Evolutionary conservation across 1,140 invertebrate genomes (phyloP).

Genomic region (Amphibalanus amphitrite): DNA sequence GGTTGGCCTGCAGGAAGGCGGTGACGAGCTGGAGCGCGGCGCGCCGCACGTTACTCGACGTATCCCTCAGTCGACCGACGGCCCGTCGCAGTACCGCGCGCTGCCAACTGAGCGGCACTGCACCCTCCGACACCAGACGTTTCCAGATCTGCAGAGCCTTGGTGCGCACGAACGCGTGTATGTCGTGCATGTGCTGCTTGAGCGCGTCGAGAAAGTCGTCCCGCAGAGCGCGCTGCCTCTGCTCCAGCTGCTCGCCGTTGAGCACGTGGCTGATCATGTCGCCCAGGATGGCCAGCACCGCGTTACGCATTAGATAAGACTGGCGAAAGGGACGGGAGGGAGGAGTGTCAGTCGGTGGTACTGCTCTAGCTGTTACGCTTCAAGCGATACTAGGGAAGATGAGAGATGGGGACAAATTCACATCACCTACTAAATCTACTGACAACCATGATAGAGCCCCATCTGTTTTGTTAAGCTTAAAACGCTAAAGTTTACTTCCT

Average conservation of each 20-base stretch:
- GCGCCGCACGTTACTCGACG: conserved; percentile 55
- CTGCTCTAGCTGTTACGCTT: conserved; percentile 18
- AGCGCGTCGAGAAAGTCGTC: conserved; percentile 53
- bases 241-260: conserved; percentile 44
- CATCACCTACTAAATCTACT: not conserved
- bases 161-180: conserved; percentile 61
- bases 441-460: no score
- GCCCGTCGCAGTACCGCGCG: conserved; percentile 41
- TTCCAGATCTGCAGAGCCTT: conserved; percentile 61
- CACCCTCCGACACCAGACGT: conserved; percentile 46
- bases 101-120: conserved; percentile 47
- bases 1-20: conserved; percentile 55
- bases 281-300: conserved; percentile 56
- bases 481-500: no score
- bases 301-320: conserved; percentile 61
- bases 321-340: conserved; percentile 24
- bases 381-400: conserved; percentile 7
- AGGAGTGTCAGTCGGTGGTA: no score
- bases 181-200: conserved; percentile 62
- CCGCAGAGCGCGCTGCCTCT: conserved; percentile 41
- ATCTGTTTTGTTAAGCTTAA: no score
- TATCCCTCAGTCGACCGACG: conserved; percentile 52
- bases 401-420: not conserved
- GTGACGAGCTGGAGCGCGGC: conserved; percentile 55
- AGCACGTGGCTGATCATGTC: conserved; percentile 49